A percentile compares a stretch with the other conserved stretches of the same genome.
Conservation (phyloP, 2,113 vertebrate genomes). For the Calonectris borealis region DNA sequence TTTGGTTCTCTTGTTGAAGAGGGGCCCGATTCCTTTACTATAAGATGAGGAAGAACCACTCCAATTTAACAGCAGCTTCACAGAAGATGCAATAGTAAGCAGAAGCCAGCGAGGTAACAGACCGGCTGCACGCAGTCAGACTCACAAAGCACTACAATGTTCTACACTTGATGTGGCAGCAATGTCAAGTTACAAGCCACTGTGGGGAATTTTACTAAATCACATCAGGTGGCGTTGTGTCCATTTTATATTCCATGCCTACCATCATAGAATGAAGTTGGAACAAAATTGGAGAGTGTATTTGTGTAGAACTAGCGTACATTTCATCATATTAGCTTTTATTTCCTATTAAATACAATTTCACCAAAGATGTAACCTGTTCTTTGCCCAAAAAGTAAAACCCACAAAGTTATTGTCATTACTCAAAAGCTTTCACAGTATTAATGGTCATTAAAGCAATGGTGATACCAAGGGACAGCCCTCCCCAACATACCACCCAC, state of each 20-base stretch:
- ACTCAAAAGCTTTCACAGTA: background rate
- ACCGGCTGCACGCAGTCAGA: background rate
- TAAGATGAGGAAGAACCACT: background rate
- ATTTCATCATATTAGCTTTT: background rate
- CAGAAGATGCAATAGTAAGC: accelerated
- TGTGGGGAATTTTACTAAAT: background rate
- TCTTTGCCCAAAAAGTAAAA: background rate
- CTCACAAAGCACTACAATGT: background rate
- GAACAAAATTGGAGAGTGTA: background rate
- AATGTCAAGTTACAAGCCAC: background rate
- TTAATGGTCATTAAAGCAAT: background rate
- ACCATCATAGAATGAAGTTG: background rate
- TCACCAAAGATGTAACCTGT: background rate
- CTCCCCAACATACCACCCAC: background rate
- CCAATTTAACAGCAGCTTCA: background rate
- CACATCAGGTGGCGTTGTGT: no score
- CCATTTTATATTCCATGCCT: background rate
- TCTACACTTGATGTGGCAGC: background rate
- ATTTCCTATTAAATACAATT: background rate
- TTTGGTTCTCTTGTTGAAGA: background rate
- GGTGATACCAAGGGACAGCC: background rate
- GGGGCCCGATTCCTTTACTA: accelerated
- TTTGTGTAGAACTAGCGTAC: background rate
- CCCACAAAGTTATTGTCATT: background rate
- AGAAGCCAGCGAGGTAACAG: background rate